phyloP scores from a whole-genome alignment of 2,888 invertebrate species.

The Mellilla xanthometata region DNA sequence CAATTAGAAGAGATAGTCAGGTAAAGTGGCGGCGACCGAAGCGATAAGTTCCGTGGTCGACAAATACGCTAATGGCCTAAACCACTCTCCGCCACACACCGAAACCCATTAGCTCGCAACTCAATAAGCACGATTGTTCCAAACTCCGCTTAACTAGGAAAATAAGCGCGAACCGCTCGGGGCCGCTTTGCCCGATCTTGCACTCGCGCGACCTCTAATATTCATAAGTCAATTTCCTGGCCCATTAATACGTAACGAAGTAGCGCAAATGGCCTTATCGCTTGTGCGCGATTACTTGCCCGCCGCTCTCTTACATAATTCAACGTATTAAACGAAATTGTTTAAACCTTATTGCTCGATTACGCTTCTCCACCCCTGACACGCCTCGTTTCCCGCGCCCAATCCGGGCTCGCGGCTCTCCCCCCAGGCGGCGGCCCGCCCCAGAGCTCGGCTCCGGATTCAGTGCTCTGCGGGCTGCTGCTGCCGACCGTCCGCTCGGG shows the following conservation, averaged over 20 bases:
- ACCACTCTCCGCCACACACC: constrained; percentile 60
- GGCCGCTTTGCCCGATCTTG: constrained; percentile 75
- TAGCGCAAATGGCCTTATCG: constrained; percentile 83
- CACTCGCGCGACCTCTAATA: constrained; percentile 77
- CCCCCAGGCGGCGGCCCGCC: constrained; percentile 54
- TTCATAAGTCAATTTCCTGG: constrained; percentile 83
- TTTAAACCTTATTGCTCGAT: constrained; percentile 84
- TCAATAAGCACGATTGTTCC: constrained; percentile 77
- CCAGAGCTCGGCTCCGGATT: constrained; percentile 41
- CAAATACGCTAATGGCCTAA: constrained; percentile 72
- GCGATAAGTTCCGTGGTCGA: constrained; percentile 18
- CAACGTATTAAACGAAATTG: constrained; percentile 84
- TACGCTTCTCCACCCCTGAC: constrained; percentile 77
- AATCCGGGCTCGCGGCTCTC: constrained; percentile 55
- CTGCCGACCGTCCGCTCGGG: constrained; percentile 51
- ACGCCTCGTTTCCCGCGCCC: constrained; percentile 74
- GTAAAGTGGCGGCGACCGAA: too few species aligned
- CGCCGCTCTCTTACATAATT: constrained; percentile 83
- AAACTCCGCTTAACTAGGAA: constrained; percentile 71
- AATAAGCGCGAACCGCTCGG: constrained; percentile 69
- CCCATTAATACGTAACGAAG: constrained; percentile 83
- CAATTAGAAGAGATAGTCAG: constrained; percentile 16
- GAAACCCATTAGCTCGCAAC: constrained; percentile 75
- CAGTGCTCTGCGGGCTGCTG: constrained; percentile 53
- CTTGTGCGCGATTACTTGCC: constrained; percentile 82